Percentiles rank a stretch among this genome's conserved stretches.
phyloP scores from a whole-genome alignment of 2,888 invertebrate species.

The Brachypalpus laphriformis region DNA sequence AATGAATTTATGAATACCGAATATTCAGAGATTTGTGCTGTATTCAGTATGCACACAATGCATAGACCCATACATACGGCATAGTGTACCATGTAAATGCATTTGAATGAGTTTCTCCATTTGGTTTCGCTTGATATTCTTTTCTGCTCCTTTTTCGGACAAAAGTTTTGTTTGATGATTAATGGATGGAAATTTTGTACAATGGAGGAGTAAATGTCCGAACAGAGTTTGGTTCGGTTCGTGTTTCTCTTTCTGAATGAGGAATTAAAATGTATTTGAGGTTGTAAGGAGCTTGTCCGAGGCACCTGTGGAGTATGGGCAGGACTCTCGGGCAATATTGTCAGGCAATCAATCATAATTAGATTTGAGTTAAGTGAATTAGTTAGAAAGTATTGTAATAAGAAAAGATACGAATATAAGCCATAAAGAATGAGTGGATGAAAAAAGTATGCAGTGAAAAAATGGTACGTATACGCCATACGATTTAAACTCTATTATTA shows the following conservation, averaged over 20 bases:
- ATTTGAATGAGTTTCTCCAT: conserved; percentile 54
- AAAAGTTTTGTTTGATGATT: conserved; percentile 66
- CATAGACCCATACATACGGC: background rate
- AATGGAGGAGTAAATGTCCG: conserved; percentile 14
- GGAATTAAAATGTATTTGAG: conserved; percentile 18
- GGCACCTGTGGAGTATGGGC: conserved; percentile 37
- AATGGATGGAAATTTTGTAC: conserved; percentile 47
- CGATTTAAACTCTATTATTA: too few species aligned
- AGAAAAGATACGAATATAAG: background rate
- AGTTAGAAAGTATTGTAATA: background rate
- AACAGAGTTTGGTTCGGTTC: background rate
- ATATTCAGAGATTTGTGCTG: conserved; percentile 53
- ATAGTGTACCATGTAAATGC: conserved; percentile 42
- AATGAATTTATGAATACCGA: conserved; percentile 68
- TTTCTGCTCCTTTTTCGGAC: background rate
- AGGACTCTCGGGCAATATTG: background rate
- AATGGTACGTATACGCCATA: too few species aligned
- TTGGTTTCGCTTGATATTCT: background rate
- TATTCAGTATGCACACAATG: conserved; percentile 1
- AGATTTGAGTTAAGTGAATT: conserved; percentile 5
- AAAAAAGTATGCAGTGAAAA: too few species aligned
- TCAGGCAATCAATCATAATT: conserved; percentile 37
- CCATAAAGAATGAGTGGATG: background rate
- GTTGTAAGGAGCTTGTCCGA: conserved; percentile 3
- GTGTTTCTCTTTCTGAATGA: background rate